Base-by-base conservation (phyloP, 2,888 invertebrate species). In the Cerastis rubricosa region DNA sequence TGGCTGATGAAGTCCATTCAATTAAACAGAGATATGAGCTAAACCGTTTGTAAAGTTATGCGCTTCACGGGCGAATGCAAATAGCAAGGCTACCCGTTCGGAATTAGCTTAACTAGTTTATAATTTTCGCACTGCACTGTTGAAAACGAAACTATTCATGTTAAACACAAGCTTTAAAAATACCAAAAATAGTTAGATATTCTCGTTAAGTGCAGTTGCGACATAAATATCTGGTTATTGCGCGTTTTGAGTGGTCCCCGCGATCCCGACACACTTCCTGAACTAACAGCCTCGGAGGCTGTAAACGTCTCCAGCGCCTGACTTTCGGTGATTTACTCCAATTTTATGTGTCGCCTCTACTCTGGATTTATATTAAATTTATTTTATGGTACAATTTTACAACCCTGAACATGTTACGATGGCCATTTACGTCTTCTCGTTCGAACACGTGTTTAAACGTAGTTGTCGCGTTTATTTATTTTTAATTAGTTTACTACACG, bases 251-350 rank as follows among this genome's bases (percentile, higher is more conserved):
- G 94, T 92, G 94, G 94, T 90, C 87, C 89, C 89, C 91, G 89
- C 90, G 92, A 88, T 90, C 88, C 89, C 91, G 88, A 77, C 88
- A 90, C 89, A 91, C 92, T 92, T 91, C 93, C 94, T 92, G 93
- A 94, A 93, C 95, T 95, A 96, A 95, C 95, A 94, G 94, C 95
- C 93, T 93, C 91, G 73, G 91, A 90, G 93, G 94, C 94, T 94
- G 95, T 96, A 96, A 96, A 96, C 95, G 96, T 96, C 96, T 95
- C 92, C 92, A 93, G 90, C 95, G 95, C 92, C 94, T 95, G 96
- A 95, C 96, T 96, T 95, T 94, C 90, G 92, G 95, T 96, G 96
- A 96, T 96, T 96, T 96, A 96, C 95, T 94, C 90, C 95, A 93
- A 95, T 96, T 96, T 96, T 96, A 96, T 96, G 96, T 95, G 95